phyloP scores from a whole-genome alignment of 92 coral and sea anemone species.

The Porites cylindrica region DNA sequence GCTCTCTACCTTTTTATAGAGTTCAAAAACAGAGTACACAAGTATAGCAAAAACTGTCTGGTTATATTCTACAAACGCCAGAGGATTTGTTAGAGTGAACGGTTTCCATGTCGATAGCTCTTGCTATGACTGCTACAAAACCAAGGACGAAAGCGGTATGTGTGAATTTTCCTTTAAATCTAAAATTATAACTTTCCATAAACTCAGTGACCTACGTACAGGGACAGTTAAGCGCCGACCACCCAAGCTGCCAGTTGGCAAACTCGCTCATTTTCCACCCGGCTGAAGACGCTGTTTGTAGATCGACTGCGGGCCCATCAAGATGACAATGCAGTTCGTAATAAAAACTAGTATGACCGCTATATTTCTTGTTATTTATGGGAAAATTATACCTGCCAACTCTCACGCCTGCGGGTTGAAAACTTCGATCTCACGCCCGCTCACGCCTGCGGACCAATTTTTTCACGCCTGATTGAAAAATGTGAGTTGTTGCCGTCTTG shows the following conservation, averaged over 20 bases:
- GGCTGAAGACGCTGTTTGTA: neutral
- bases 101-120: conserved; percentile 1
- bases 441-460: no score
- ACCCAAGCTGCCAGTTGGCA: conserved; percentile 36
- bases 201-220: neutral
- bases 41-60: neutral
- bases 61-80: conserved; percentile 17
- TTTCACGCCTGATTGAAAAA: no score
- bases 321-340: neutral
- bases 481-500: no score
- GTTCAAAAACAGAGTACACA: neutral
- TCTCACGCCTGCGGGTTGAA: no score
- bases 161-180: neutral
- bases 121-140: neutral
- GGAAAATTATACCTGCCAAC: no score
- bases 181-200: conserved; percentile 12
- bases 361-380: no score
- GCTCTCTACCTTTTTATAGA: conserved; percentile 11
- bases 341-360: neutral
- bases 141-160: conserved; percentile 21
- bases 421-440: no score
- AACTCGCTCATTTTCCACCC: conserved; percentile 9
- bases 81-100: neutral
- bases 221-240: conserved; percentile 2
- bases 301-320: neutral